phyloP scores from a whole-genome alignment of 1,140 invertebrate species.

The Magallana gigas region DNA sequence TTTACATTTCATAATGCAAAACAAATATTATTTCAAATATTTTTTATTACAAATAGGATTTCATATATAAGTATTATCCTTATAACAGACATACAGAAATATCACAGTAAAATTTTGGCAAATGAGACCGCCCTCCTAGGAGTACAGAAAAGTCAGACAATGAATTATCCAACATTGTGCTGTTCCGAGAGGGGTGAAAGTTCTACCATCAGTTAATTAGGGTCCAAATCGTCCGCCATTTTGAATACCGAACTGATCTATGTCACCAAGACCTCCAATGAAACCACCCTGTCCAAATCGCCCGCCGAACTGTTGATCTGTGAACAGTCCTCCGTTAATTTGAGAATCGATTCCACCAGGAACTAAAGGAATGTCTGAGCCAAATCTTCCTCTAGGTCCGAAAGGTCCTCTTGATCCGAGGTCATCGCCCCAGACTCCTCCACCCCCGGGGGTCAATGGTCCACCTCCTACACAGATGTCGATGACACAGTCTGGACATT shows the following conservation, averaged over 20 bases:
- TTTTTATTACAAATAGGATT: no score
- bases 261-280: neutral
- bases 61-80: no score
- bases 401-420: neutral
- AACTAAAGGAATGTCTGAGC: neutral
- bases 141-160: no score
- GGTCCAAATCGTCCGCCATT: constrained; percentile 1
- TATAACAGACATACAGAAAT: no score
- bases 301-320: neutral
- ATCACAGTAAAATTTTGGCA: no score
- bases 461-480: constrained; percentile 2
- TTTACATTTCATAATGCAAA: no score
- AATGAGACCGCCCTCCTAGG: no score
- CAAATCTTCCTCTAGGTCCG: neutral
- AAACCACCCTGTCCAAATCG: neutral
- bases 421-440: neutral
- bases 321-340: neutral
- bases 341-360: neutral
- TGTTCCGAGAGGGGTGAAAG: neutral
- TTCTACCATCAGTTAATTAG: neutral
- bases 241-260: neutral
- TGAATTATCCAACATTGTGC: no score
- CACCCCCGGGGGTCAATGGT: neutral
- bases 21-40: no score
- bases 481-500: constrained; percentile 37